phyloP scores from a whole-genome alignment of 2,113 vertebrate genomes.

The Microcebus lehilahytsara region DNA sequence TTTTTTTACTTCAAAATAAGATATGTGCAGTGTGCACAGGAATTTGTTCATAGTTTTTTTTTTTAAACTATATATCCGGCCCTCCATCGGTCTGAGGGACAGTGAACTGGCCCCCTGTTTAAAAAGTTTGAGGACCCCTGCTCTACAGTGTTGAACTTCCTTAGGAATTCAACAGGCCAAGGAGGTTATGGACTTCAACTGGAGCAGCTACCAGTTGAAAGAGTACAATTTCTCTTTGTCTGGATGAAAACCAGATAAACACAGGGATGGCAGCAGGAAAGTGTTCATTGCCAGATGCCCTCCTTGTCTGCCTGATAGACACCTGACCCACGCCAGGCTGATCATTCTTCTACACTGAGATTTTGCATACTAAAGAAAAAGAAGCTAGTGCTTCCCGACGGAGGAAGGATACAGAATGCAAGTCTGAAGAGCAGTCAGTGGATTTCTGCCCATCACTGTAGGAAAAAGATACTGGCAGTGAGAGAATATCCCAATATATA shows the following conservation, averaged over 20 bases:
- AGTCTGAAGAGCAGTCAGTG: not conserved
- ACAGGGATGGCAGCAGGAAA: not conserved
- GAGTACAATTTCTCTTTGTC: not conserved
- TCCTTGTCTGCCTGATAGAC: not conserved
- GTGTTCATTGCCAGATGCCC: not conserved
- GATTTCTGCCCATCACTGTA: not conserved
- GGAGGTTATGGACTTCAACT: not conserved
- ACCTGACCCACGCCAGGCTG: not conserved
- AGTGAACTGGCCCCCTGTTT: too few species aligned
- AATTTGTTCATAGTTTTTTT: too few species aligned
- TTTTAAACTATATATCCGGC: too few species aligned
- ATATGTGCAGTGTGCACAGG: too few species aligned
- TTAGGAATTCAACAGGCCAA: not conserved
- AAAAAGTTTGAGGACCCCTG: too few species aligned
- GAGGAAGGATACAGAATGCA: not conserved
- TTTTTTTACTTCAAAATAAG: too few species aligned
- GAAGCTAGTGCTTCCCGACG: too few species aligned
- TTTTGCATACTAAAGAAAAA: not conserved
- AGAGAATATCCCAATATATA: not conserved
- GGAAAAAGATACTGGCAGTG: not conserved
- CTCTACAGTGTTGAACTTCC: not conserved
- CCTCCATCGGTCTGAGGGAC: too few species aligned
- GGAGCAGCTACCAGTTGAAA: not conserved
- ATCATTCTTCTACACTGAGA: not conserved
- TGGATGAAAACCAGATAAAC: not conserved